Conservation (phyloP, 2,113 vertebrate genomes). For the Hypomesus transpacificus region DNA sequence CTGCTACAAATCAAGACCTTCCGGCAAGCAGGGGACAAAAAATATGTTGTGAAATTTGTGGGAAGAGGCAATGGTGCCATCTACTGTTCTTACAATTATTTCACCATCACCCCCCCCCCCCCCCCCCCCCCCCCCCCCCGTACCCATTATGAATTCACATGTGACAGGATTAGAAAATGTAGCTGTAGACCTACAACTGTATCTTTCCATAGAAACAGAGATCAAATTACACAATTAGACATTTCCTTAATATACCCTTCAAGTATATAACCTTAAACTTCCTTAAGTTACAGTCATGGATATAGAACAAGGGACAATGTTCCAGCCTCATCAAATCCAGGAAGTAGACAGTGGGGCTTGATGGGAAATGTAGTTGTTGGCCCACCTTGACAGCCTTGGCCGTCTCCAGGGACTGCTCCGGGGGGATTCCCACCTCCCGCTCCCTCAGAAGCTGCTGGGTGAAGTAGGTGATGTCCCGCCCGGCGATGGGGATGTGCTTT, state of each 20-base stretch:
- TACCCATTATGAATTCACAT: no score
- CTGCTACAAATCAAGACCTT: no score
- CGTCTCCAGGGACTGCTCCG: slow-evolving; percentile 96
- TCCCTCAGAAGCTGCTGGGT: slow-evolving; percentile 95
- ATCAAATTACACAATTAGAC: not conserved
- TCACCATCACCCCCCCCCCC: no score
- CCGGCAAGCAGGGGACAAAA: no score
- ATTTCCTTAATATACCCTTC: no score
- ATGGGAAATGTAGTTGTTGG: not conserved
- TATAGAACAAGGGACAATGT: no score
- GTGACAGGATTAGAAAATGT: no score
- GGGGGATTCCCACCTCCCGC: slow-evolving; percentile 96
- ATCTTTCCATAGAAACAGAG: not conserved
- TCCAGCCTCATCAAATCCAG: no score
- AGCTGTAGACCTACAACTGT: no score
- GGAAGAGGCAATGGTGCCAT: slow-evolving; percentile 1
- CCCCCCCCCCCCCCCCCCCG: no score
- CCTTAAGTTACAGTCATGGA: no score
- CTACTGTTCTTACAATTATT: slow-evolving; percentile 17
- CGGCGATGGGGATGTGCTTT: slow-evolving; percentile 98
- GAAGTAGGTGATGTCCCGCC: slow-evolving; percentile 98
- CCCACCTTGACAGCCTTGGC: slow-evolving; percentile 96
- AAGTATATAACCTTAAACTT: no score
- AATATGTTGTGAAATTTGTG: not conserved
- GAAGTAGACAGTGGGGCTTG: not conserved